Base-by-base conservation (phyloP, 2,113 vertebrate species). In the Psilopsiagon aymara region DNA sequence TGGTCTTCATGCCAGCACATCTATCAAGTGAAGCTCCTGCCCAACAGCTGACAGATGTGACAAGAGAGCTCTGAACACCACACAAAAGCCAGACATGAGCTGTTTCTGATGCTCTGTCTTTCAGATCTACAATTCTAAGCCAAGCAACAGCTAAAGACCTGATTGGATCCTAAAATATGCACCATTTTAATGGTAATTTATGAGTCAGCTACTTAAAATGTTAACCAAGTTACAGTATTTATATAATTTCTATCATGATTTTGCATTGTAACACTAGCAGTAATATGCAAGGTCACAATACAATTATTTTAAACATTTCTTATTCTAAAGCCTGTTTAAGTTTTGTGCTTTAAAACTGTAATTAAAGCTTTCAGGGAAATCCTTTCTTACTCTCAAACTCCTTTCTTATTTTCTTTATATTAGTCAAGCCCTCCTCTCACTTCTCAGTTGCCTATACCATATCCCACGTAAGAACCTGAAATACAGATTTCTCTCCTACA, bases 351-450 rank as follows among this genome's bases (percentile, higher is more conserved):
- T 87, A 68, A 91, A 81, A 46, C 82, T 73, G 69, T 90, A 96
- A 95, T 96, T 95, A 94, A 75, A 92, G 44, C 66, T 84, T 93
- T 76, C 80, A 88, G 88, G 94, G 78, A 52, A 95, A 85, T 64
- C 43, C 66, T 87, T 68, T 64, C 66, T 46, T 69, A 37, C 23
- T 86, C 37, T 60, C 33, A 10, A 52, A 95, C 75, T 64, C 39
- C 53, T 87, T 66, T 64, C 66, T 43, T 69, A 37, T 18, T 86
- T 33, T 60, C 55, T 62, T 55, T 41, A 0, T 27, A 11, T 55
- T 43, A 52, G 25, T 75, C 82, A 55, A 68, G 15, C 23, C 60
- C 75, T 94, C 79, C 84, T 94, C 70, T 91, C 49, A 44, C 44
- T 73, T 43, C 67, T 73, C 83, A 35, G 39, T 62, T 86, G 69